Conservation (phyloP, 2,797 vertebrate genomes). For the Rhabdomys pumilio region DNA sequence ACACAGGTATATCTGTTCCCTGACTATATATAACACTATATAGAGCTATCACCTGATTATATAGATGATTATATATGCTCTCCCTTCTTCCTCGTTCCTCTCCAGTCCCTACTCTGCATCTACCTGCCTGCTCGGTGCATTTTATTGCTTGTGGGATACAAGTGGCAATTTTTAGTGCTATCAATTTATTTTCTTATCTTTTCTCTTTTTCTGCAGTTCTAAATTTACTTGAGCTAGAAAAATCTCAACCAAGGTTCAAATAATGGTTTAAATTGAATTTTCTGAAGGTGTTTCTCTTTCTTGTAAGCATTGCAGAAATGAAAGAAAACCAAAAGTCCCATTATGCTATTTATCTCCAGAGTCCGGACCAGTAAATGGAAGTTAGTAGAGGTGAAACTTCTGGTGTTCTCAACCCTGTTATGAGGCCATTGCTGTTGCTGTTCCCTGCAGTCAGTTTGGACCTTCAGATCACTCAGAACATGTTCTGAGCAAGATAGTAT, state of each 20-base stretch:
- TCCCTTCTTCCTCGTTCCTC: background rate
- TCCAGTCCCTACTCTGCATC: background rate
- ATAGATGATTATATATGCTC: slow-evolving; percentile 42
- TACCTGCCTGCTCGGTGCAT: slow-evolving; percentile 73
- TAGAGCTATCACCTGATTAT: background rate
- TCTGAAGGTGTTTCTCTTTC: slow-evolving; percentile 48
- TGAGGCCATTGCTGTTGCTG: slow-evolving; percentile 56
- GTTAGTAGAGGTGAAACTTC: slow-evolving; percentile 59
- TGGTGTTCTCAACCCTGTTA: background rate
- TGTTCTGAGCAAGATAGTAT: slow-evolving; percentile 41
- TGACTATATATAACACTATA: slow-evolving; percentile 26
- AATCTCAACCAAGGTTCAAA: slow-evolving; percentile 55
- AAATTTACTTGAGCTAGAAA: slow-evolving; percentile 68
- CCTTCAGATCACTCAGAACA: slow-evolving; percentile 57
- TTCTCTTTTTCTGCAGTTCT: slow-evolving; percentile 60
- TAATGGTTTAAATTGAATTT: slow-evolving; percentile 49
- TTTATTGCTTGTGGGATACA: slow-evolving; percentile 63
- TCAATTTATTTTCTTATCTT: slow-evolving; percentile 57
- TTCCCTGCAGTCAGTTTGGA: slow-evolving; percentile 50
- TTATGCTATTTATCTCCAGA: slow-evolving; percentile 49
- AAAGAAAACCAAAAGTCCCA: slow-evolving; percentile 54
- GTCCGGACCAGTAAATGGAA: slow-evolving; percentile 58
- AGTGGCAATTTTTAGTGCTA: slow-evolving; percentile 57
- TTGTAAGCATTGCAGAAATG: slow-evolving; percentile 53
- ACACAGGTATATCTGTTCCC: slow-evolving; percentile 94